Percentiles rank a stretch among this genome's conserved stretches.
These are phyloP conservation scores for Drosophila orena DNA, from an alignment of 1,140 invertebrate genomes.

Conservation along the genomic window DNA sequence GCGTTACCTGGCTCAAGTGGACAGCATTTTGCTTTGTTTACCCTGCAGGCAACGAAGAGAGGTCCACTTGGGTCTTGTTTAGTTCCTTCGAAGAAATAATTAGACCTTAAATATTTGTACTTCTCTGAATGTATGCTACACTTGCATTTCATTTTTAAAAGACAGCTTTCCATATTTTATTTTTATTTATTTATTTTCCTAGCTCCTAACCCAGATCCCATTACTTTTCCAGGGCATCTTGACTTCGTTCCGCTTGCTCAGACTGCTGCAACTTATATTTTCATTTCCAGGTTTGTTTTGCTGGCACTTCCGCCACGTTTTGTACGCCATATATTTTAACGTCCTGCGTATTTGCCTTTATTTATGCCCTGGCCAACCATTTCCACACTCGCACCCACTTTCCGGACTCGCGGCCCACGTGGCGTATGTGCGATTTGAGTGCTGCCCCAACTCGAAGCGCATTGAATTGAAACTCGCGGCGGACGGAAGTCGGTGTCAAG, in stretches of 20 bases:
- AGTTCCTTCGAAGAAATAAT: no score
- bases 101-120: no score
- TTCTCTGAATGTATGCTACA: background rate
- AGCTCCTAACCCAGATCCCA: background rate
- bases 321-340: constrained; percentile 57
- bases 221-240: constrained; percentile 9
- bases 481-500: constrained; percentile 70
- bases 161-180: background rate
- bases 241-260: constrained; percentile 17
- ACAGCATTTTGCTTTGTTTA: constrained; percentile 68
- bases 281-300: constrained; percentile 63
- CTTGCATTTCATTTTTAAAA: background rate
- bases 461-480: constrained; percentile 62
- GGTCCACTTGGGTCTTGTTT: no score
- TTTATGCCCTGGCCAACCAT: constrained; percentile 49
- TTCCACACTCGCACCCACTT: background rate
- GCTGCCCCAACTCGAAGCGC: constrained; percentile 46
- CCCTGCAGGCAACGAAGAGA: constrained; percentile 7
- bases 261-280: constrained; percentile 34
- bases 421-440: constrained; percentile 66
- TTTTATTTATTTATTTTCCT: background rate
- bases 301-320: constrained; percentile 72
- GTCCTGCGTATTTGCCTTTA: constrained; percentile 54
- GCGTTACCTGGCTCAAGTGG: constrained; percentile 59
- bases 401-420: constrained; percentile 26